A percentile compares a stretch with the other conserved stretches of the same genome.
phyloP scores from a whole-genome alignment of 2,113 vertebrate species.

The Phrynocephalus versicolor region DNA sequence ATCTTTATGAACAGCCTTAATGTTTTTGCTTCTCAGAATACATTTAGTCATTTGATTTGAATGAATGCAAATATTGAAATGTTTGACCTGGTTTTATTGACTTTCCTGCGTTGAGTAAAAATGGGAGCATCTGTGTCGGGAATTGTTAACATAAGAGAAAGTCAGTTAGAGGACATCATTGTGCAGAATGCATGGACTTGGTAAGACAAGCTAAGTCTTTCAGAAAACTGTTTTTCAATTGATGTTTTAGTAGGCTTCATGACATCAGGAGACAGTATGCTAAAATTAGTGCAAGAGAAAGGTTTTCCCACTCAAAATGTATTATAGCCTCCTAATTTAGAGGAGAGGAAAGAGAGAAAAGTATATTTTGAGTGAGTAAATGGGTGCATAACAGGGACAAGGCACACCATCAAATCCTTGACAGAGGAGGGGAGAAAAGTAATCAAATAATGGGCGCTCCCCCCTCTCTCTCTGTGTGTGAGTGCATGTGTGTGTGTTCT shows the following conservation, averaged over 20 bases:
- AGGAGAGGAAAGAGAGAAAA: conserved; percentile 23
- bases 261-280: not conserved
- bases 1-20: conserved; percentile 15
- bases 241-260: not conserved
- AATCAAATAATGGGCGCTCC: conserved; percentile 65
- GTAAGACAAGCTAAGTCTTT: not conserved
- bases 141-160: not conserved
- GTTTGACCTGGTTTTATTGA: conserved; percentile 15
- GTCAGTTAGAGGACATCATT: not conserved
- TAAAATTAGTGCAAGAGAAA: not conserved
- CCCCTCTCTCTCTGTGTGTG: not conserved
- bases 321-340: not conserved
- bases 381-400: conserved; percentile 55
- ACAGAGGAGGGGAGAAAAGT: conserved; percentile 62
- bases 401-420: conserved; percentile 54
- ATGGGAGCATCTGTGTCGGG: not conserved
- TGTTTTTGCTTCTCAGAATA: conserved; percentile 29
- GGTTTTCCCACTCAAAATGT: conserved; percentile 35
- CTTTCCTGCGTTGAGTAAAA: not conserved
- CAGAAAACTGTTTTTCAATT: not conserved
- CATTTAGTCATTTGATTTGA: conserved; percentile 11
- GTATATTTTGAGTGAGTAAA: conserved; percentile 50
- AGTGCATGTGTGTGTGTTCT: too few species aligned
- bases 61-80: conserved; percentile 22
- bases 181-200: not conserved